Percentiles rank a stretch among this genome's conserved stretches.
These are phyloP conservation scores for Poecilia gillii DNA, from an alignment of 2,797 vertebrate species.

Conservation along the genomic window DNA sequence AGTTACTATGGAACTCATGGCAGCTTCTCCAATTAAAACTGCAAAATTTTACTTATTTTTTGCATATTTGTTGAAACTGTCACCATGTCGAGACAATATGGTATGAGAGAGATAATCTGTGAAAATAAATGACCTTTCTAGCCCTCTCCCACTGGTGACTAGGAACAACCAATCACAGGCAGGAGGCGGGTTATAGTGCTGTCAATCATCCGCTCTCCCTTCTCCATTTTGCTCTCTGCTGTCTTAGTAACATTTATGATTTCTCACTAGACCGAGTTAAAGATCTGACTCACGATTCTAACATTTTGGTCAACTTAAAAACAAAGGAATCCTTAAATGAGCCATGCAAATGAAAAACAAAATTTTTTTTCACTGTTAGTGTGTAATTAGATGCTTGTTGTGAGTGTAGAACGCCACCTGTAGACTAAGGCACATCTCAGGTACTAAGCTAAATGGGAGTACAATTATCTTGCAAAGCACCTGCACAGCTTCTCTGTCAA, in stretches of 20 bases:
- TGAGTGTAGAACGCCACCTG: neutral
- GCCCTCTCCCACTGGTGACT: too few species aligned
- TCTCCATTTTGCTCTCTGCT: too few species aligned
- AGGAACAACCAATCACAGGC: too few species aligned
- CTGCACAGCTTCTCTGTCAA: slow-evolving; percentile 33
- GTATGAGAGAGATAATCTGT: too few species aligned
- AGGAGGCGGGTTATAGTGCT: too few species aligned
- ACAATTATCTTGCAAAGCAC: slow-evolving; percentile 24
- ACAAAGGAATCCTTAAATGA: slow-evolving; percentile 8
- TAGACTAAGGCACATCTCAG: slow-evolving; percentile 21
- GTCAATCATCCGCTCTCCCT: too few species aligned
- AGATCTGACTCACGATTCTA: slow-evolving; percentile 3
- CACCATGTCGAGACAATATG: too few species aligned
- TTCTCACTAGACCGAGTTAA: slow-evolving; percentile 9
- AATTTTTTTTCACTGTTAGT: slow-evolving; percentile 27
- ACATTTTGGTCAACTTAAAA: slow-evolving; percentile 19
- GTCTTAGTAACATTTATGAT: slow-evolving; percentile 29
- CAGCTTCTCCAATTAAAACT: neutral
- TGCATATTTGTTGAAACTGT: too few species aligned
- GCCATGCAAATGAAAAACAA: neutral
- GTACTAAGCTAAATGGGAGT: slow-evolving; percentile 27
- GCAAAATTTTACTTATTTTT: too few species aligned
- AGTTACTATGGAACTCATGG: neutral
- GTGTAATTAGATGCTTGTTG: slow-evolving; percentile 25
- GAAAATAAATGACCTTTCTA: too few species aligned